Evolutionary conservation across 2,797 vertebrate species (phyloP).

Genomic region (Luscinia luscinia): DNA sequence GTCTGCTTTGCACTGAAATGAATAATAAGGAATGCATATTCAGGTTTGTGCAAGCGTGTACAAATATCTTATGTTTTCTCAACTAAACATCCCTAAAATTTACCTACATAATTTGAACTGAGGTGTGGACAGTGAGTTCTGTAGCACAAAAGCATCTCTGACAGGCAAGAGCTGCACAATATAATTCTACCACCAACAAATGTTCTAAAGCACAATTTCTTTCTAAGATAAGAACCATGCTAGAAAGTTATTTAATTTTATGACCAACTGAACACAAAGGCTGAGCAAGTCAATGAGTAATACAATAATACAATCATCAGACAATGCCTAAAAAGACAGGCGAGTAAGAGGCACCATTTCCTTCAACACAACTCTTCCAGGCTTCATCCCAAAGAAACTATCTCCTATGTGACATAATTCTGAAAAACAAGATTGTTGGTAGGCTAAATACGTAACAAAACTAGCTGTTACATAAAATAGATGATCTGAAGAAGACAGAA

Average conservation of each 20-base stretch:
- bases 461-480: not conserved
- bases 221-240: not conserved
- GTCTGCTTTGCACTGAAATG: not conserved
- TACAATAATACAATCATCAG: not conserved
- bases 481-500: not conserved
- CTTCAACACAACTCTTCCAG: not conserved
- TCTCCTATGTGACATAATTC: not conserved
- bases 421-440: not conserved
- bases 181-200: not conserved
- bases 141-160: not conserved
- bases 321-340: not conserved
- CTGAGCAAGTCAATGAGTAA: not conserved
- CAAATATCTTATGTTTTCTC: not conserved
- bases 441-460: not conserved
- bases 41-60: not conserved
- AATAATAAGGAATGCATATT: not conserved
- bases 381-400: not conserved
- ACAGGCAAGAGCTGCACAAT: not conserved
- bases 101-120: not conserved
- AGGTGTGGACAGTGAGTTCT: not conserved
- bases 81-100: not conserved
- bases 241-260: not conserved
- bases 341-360: not conserved
- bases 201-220: not conserved
- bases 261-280: not conserved